Base-by-base conservation (phyloP, 2,113 vertebrate species). In the Sprattus sprattus region DNA sequence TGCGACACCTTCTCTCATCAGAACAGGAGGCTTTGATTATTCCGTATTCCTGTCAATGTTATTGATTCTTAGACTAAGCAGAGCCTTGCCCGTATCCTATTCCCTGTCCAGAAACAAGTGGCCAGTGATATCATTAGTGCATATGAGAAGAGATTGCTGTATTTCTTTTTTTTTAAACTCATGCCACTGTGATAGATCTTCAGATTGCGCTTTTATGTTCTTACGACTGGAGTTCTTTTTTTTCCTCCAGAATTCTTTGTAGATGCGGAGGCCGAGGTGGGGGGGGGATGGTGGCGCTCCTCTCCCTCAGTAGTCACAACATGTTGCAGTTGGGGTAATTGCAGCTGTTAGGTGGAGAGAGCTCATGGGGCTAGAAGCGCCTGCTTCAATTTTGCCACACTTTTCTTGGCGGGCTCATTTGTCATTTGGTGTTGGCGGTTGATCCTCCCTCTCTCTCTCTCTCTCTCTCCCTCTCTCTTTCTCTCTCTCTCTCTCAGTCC, bases 321-420 rank as follows among this genome's bases (percentile, higher is more conserved):
- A 71, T 71, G 64, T 32, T 71, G 64, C 64, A 71, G 64, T 8
- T 10, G 64, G 28, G 64, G 64, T 71, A 71, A 71, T 71, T 71
- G 64, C 64, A 71, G n/a, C 64, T 71, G 25, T 71, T 71, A 71
- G 64, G 2, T 15, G 64, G 64, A 71, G 25, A 28, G 25, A 71
- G 64, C n/a, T 71, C n/a, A 28, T 71, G 64, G n/a, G 64, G 64
- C 64, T 71, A 39, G 39, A 39, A 39, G 39, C 39, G 39, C 39
- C 39, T 39, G 39, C 39, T 39, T 7, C 64, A 71, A 71, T 28
- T 71, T 71, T 28, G 64, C 64, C 64, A 71, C 64, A 28, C 25
- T 71, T 71, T 71, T 32, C 64, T 71, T 71, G 64, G 64, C 64
- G 25, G 64, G n/a, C 64, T 71, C 8, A 9, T 71, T 71, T 71